phyloP scores from a whole-genome alignment of 2,797 vertebrate genomes.

The Macrochelys suwanniensis region DNA sequence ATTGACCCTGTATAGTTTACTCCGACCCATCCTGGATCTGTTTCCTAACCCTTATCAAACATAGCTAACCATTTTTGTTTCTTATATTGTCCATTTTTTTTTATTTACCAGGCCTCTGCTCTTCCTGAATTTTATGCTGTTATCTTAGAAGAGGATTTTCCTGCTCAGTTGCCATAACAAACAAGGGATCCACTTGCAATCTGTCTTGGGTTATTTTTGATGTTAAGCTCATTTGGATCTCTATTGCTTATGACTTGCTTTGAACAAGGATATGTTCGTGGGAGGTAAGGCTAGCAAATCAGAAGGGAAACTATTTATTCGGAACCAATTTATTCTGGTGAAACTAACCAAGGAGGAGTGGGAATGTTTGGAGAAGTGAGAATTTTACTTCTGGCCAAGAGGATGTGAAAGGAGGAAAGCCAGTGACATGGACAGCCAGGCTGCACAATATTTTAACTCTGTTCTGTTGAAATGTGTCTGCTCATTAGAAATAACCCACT shows the following conservation, averaged over 20 bases:
- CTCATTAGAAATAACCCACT: slow-evolving; percentile 50
- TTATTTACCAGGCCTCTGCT: background rate
- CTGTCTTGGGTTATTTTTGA: slow-evolving; percentile 23
- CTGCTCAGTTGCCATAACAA: slow-evolving; percentile 34
- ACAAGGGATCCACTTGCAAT: slow-evolving; percentile 39
- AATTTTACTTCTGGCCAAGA: slow-evolving; percentile 68
- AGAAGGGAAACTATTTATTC: background rate
- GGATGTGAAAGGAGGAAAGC: slow-evolving; percentile 54
- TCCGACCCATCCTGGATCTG: background rate
- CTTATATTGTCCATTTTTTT: background rate
- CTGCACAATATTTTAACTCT: background rate
- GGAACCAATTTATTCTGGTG: background rate
- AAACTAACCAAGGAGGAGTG: slow-evolving; percentile 5
- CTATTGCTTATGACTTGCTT: background rate
- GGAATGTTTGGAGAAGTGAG: slow-evolving; percentile 59
- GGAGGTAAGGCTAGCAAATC: background rate
- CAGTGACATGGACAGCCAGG: slow-evolving; percentile 24
- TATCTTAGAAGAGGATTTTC: slow-evolving; percentile 42
- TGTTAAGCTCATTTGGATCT: background rate
- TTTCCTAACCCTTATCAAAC: background rate
- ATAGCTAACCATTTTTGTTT: background rate
- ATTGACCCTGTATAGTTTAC: background rate
- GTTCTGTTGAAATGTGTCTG: slow-evolving; percentile 64
- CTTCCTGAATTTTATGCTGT: background rate
- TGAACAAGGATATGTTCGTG: background rate